Conservation (phyloP, 2,888 invertebrate species). For the Nomada fucata region DNA sequence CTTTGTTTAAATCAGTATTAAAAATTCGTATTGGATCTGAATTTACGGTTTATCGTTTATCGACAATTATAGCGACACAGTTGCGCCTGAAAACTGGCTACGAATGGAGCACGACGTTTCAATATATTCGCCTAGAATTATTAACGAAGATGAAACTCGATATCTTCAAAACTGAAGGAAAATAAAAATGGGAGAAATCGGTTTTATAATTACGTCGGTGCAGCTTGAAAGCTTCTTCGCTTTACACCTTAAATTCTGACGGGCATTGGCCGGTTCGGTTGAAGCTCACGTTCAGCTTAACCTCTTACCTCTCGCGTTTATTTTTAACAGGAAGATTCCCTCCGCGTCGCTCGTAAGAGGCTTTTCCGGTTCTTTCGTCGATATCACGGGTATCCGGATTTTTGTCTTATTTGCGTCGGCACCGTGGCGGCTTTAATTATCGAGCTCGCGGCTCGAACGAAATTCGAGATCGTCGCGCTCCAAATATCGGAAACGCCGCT, state of each 20-base stretch:
- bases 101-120: too few relatives aligned
- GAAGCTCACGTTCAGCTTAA: constrained; percentile 48
- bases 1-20: too few relatives aligned
- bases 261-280: constrained; percentile 16
- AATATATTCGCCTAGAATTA: too few relatives aligned
- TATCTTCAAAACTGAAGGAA: background rate
- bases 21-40: too few relatives aligned
- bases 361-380: constrained; percentile 49
- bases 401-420: constrained; percentile 1
- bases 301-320: constrained; percentile 60
- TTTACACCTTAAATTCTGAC: constrained; percentile 48
- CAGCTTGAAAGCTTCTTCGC: constrained; percentile 14
- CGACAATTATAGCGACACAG: too few relatives aligned
- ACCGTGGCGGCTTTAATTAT: constrained; percentile 31
- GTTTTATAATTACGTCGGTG: background rate
- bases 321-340: constrained; percentile 66
- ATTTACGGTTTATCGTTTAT: too few relatives aligned
- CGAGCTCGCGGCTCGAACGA: background rate
- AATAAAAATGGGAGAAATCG: background rate
- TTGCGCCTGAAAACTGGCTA: too few relatives aligned
- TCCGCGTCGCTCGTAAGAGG: constrained; percentile 47
- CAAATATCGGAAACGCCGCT: constrained; percentile 1
- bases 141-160: background rate
- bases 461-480: background rate
- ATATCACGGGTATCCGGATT: constrained; percentile 22